phyloP scores from a whole-genome alignment of 2,888 invertebrate genomes.

The Drosophila nr. medialis region DNA sequence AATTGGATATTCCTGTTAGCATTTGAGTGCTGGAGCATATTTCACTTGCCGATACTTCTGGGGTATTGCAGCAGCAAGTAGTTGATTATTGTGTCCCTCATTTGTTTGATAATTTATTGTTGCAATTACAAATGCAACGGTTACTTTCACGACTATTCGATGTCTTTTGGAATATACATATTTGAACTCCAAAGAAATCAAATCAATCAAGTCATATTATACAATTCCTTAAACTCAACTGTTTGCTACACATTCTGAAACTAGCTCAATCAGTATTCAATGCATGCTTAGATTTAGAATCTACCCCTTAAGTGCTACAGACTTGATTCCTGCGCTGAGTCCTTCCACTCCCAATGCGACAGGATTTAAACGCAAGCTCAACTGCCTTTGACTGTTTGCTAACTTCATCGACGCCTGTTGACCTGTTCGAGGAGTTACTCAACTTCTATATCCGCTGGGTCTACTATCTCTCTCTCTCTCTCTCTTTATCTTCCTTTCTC shows the following conservation, averaged over 20 bases:
- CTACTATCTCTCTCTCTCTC: neutral
- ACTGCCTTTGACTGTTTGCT: too few species aligned
- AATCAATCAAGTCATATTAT: neutral
- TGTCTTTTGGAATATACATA: neutral
- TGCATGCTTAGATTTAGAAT: neutral
- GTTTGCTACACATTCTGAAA: neutral
- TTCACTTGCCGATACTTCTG: neutral
- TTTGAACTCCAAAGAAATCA: neutral
- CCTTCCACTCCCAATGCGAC: neutral
- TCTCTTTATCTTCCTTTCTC: neutral
- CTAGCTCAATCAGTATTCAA: neutral
- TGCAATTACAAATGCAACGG: neutral
- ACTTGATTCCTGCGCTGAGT: neutral
- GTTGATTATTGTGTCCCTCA: neutral
- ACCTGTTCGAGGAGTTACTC: neutral
- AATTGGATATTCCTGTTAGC: neutral
- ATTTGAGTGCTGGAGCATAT: neutral
- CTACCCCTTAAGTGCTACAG: neutral
- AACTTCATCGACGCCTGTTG: neutral
- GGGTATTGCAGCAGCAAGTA: neutral
- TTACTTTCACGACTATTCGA: neutral
- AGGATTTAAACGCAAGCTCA: neutral
- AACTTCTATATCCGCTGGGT: slow-evolving; percentile 31
- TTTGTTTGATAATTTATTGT: neutral
- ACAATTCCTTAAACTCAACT: neutral